A percentile compares a stretch with the other conserved stretches of the same genome.
phyloP scores from a whole-genome alignment of 2,113 vertebrate species.

The Cettia cetti region DNA sequence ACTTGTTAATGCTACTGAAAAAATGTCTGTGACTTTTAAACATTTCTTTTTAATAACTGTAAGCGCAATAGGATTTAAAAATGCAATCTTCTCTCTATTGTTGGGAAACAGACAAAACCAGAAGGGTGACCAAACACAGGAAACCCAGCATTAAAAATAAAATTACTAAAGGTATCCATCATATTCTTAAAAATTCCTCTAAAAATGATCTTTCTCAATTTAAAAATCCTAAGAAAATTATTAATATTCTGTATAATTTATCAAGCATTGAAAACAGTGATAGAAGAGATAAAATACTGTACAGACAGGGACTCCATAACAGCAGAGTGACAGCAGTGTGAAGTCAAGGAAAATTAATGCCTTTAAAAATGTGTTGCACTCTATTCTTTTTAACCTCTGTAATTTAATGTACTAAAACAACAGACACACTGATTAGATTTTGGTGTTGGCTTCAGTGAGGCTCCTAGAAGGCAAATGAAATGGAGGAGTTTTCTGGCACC shows the following conservation, averaged over 20 bases:
- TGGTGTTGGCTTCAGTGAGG: neutral
- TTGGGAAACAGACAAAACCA: neutral
- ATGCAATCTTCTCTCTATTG: neutral
- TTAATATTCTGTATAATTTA: neutral
- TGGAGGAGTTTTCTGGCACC: neutral
- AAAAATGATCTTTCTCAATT: neutral
- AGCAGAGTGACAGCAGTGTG: neutral
- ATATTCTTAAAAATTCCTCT: neutral
- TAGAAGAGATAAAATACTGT: neutral
- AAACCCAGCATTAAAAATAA: neutral
- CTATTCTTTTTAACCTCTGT: neutral
- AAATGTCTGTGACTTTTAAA: neutral
- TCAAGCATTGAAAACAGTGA: neutral
- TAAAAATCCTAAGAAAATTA: neutral
- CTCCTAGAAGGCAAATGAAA: neutral
- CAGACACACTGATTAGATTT: neutral
- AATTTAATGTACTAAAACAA: neutral
- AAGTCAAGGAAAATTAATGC: neutral
- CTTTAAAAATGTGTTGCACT: neutral
- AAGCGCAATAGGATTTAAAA: neutral
- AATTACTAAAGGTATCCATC: neutral
- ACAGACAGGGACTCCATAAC: neutral
- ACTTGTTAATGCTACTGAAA: neutral
- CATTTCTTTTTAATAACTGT: neutral
- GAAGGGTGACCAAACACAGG: neutral